Evolutionary conservation across 23 tunicate species (phyloP), one percentile per base, ranked within the genome.

Genomic region (Halocynthia aurantium): DNA sequence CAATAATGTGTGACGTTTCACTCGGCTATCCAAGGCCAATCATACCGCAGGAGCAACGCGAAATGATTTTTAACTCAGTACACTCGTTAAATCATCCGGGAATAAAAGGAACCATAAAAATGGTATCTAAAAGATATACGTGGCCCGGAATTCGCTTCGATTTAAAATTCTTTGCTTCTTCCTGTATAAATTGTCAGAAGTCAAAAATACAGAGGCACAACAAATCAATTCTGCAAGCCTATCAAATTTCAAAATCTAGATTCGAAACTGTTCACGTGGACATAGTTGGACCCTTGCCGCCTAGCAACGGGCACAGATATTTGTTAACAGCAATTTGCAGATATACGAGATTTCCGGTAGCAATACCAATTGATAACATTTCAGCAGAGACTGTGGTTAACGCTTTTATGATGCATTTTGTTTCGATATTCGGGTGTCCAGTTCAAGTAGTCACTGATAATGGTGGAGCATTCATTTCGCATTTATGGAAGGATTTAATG

Each of bases 261-360:
- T 83, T 83, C 67, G 17, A 22, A 0, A 68, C 69, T 77, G 53
- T 83, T 6, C 63, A 76, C 6, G 55, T 83, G 2, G 87, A 83
- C n/a, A 53, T 83, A 6, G 82, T 77, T 5, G 82, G 87, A 6
- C 82, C 87, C 5, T 68, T 83, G 51, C 87, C 82, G 7, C 50
- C 70, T 7, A 56, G 73, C 19, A 44, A 68, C 57, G 82, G 77
- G 4, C 70, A 68, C 52, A 18, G 52, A 6, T 83, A 83, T 49
- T 6, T 83, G 7, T 52, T 76, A 10, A 76, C 70, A 11, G 50
- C 60, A 53, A 40, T 57, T 56, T 73, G 69, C 58, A 40, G 87
- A 6, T 77, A 21, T 31, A 67, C 80, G 12, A 6, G 82, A 9
- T 83, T 70, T 70, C 18, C 52, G 7, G 75, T 51, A 22, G 87